A percentile compares a stretch with the other conserved stretches of the same genome.
Conservation (phyloP, 2,113 vertebrate species). For the Uria lomvia region DNA sequence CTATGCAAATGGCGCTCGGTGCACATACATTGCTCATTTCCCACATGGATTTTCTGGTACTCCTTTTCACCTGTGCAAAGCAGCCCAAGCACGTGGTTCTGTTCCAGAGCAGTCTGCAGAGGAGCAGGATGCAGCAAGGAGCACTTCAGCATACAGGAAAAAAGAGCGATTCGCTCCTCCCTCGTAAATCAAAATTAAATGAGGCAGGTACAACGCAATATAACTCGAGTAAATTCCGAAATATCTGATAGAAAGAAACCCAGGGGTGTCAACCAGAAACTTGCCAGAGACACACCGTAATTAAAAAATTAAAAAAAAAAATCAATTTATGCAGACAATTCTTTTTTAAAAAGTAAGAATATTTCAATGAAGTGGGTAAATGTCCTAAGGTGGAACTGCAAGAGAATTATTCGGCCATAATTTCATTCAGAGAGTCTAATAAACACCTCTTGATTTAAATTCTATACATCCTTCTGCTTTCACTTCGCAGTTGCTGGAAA, state of each 20-base stretch:
- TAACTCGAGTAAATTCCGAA: not conserved
- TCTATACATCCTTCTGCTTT: not conserved
- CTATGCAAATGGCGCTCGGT: not conserved
- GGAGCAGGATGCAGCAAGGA: not conserved
- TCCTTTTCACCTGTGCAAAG: not conserved
- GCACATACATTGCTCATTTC: not conserved
- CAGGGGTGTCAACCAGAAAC: not conserved
- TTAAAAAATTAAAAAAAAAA: not conserved
- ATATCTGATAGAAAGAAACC: not conserved
- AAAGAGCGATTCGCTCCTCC: not conserved
- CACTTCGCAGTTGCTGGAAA: conserved; percentile 40
- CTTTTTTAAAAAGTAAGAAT: not conserved
- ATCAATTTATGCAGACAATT: not conserved
- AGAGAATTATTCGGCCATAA: not conserved
- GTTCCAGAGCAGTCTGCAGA: not conserved
- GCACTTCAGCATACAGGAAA: not conserved
- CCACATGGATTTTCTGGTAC: not conserved
- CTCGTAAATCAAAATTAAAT: not conserved
- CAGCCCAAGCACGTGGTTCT: not conserved
- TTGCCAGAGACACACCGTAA: not conserved
- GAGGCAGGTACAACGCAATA: not conserved
- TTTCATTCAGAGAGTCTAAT: not conserved
- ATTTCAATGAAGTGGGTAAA: not conserved
- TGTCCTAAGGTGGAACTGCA: not conserved
- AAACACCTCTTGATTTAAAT: not conserved